Conservation (phyloP, 2,797 vertebrate species). For the Iguana delicatissima region DNA sequence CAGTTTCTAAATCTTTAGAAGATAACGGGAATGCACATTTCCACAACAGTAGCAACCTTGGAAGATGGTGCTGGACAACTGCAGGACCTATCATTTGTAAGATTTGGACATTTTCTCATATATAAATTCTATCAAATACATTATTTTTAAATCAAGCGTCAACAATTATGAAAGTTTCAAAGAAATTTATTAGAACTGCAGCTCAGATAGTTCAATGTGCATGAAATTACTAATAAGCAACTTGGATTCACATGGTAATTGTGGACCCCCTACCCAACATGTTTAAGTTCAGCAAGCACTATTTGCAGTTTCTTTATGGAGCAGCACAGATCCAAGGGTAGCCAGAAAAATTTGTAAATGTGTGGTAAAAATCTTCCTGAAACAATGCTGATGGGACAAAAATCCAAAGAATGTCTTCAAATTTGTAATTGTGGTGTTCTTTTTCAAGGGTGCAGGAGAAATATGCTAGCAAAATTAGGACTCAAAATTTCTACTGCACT, state of each 20-base stretch:
- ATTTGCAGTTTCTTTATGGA: neutral
- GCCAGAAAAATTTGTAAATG: neutral
- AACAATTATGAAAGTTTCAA: neutral
- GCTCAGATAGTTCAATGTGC: neutral
- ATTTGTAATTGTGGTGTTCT: neutral
- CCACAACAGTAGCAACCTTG: slow-evolving; percentile 89
- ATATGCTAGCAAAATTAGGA: neutral
- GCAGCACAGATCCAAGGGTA: neutral
- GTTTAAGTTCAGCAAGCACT: neutral
- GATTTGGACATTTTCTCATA: slow-evolving; percentile 22
- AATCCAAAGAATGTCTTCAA: neutral
- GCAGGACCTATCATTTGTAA: slow-evolving; percentile 83
- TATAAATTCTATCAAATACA: slow-evolving; percentile 8
- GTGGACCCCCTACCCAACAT: neutral
- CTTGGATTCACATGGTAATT: neutral
- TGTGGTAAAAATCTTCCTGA: neutral
- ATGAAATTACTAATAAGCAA: neutral
- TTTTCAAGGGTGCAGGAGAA: neutral
- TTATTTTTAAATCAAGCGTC: neutral
- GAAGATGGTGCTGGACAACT: slow-evolving; percentile 87
- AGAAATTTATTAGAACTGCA: neutral
- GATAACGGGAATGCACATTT: slow-evolving; percentile 90
- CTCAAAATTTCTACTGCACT: neutral
- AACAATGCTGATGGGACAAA: neutral
- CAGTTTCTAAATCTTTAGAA: slow-evolving; percentile 89